Evolutionary conservation across 2,113 vertebrate genomes (phyloP), one percentile per base, ranked within the genome.

Genomic region (Grantiella picta): DNA sequence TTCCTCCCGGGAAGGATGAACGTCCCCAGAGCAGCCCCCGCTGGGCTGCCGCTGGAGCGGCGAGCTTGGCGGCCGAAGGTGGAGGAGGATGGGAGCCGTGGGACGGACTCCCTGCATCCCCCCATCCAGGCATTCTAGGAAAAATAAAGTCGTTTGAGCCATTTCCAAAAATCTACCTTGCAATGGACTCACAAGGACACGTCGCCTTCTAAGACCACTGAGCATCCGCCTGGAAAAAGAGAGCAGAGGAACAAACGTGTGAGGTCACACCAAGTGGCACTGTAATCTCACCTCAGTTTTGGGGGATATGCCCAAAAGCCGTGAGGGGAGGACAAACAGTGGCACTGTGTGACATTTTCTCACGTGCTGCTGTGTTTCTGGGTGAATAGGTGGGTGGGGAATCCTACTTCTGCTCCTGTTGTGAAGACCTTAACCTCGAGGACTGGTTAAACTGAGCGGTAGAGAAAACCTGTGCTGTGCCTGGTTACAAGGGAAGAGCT

Each of bases 181-280:
- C 44, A 15, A 23, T 7, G 33, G 6, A 13, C 19, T 33, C 11
- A 3, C 56, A 10, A 7, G 11, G 12, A 18, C 1, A 1, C 17
- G 2, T 25, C 12, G 9, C 16, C 5, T 3, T 13, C 15, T 20
- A 2, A 16, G 35, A 8, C 18, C 31, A 68, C 68, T 0, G 5
- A 60, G 44, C 8, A 2, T 3, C 15, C 47, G 2, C 29, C 25
- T 38, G 4, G 4, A 7, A 31, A 40, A 75, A 24, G 52, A 35
- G 57, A 69, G 29, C 33, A 4, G 61, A 47, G 36, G 7, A 5
- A 31, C 20, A 36, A 45, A 2, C 2, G 0, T 0, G 8, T 3
- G 5, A 44, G 10, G 19, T 78, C 28, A 1, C 15, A 2, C 42
- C 23, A 1, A 0, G 4, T 2, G 24, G 29, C 5, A 2, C 44